Evolutionary conservation across 2,888 invertebrate genomes (phyloP).

Genomic region (Dromius quadrimaculatus): DNA sequence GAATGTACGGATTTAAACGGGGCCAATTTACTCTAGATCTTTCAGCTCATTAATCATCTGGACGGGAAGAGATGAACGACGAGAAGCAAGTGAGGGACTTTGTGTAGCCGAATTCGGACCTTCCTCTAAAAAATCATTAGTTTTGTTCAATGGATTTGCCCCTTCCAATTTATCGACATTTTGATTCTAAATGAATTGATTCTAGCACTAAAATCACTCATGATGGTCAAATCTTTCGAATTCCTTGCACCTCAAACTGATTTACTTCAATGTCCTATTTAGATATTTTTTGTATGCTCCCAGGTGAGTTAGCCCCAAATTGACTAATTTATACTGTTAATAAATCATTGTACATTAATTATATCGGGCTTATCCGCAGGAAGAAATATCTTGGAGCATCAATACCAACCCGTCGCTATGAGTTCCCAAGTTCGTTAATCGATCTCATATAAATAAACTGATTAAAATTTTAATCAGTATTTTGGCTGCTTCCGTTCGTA

Average conservation of each 20-base stretch:
- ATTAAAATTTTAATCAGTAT: conserved; percentile 61
- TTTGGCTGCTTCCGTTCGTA: conserved; percentile 47
- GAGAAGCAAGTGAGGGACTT: not conserved
- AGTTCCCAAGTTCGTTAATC: conserved; percentile 35
- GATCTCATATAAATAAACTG: conserved; percentile 59
- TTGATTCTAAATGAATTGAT: not conserved
- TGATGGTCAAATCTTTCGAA: too few species aligned
- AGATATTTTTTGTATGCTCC: conserved; percentile 3
- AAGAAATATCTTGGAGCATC: conserved; percentile 12
- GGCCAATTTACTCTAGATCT: conserved; percentile 49
- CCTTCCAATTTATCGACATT: not conserved
- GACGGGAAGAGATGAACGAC: not conserved
- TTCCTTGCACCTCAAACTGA: too few species aligned
- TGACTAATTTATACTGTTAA: conserved; percentile 29
- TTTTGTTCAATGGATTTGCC: conserved; percentile 28
- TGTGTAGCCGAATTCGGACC: conserved; percentile 2
- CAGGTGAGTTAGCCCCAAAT: conserved; percentile 1
- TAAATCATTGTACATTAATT: conserved; percentile 45
- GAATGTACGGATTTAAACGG: conserved; percentile 48
- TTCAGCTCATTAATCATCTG: conserved; percentile 46
- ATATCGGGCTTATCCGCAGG: conserved; percentile 16
- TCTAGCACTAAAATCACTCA: too few species aligned
- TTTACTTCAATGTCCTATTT: too few species aligned
- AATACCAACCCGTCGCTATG: conserved; percentile 11
- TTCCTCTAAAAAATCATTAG: conserved; percentile 39